phyloP scores from a whole-genome alignment of 1,140 invertebrate species.

The Tetramorium parvispinum region DNA sequence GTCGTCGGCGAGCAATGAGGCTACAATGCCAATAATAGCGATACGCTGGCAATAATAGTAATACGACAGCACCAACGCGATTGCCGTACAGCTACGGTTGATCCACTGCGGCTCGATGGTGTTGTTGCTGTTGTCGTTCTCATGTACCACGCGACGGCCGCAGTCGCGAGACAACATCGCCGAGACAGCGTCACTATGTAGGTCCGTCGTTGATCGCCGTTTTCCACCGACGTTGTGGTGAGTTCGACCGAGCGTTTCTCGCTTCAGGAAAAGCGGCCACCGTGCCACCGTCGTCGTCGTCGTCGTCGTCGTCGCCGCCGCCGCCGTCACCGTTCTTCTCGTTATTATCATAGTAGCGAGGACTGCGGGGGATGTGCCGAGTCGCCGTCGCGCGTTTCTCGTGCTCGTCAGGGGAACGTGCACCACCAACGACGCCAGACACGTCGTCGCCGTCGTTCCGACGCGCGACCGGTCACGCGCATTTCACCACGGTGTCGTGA shows the following conservation, averaged over 20 bases:
- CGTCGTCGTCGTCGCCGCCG: slow-evolving; percentile 69
- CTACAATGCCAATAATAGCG: not conserved
- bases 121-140: slow-evolving; percentile 43
- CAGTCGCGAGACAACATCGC: slow-evolving; percentile 64
- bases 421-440: slow-evolving; percentile 66
- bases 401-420: slow-evolving; percentile 73
- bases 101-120: slow-evolving; percentile 57
- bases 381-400: slow-evolving; percentile 63
- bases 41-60: slow-evolving; percentile 28
- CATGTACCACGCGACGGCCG: slow-evolving; percentile 31
- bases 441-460: slow-evolving; percentile 67
- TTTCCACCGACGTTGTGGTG: slow-evolving; percentile 46
- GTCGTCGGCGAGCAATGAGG: slow-evolving; percentile 42
- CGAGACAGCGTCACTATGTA: slow-evolving; percentile 31
- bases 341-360: slow-evolving; percentile 75
- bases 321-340: slow-evolving; percentile 67
- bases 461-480: slow-evolving; percentile 70
- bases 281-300: slow-evolving; percentile 67
- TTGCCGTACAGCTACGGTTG: slow-evolving; percentile 39
- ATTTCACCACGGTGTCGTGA: slow-evolving; percentile 64
- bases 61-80: slow-evolving; percentile 53
- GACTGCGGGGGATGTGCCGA: slow-evolving; percentile 67
- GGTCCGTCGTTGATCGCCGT: slow-evolving; percentile 54
- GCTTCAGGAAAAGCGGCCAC: slow-evolving; percentile 69
- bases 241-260: slow-evolving; percentile 67